Base-by-base conservation (phyloP, 2,797 vertebrate genomes). In the Liasis olivaceus region DNA sequence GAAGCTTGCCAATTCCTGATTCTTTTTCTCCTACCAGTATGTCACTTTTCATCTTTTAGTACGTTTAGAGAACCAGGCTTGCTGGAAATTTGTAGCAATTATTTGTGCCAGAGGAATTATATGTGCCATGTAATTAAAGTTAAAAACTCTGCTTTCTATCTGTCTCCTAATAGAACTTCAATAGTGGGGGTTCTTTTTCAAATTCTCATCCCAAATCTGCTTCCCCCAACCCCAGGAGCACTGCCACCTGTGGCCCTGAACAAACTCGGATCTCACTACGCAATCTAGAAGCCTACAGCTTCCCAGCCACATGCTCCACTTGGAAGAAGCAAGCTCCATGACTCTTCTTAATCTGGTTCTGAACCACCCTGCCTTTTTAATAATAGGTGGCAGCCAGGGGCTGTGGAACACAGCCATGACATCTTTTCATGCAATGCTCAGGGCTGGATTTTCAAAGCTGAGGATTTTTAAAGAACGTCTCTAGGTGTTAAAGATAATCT, bases 71-170 rank as follows among this genome's bases (percentile, higher is more conserved):
- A 94, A 47, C 84, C 91, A 81, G 54, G 64, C 5, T n/a, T 9
- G 87, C 42, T 59, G 81, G 84, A 26, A 92, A 51, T 26, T 91
- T 69, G 91, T 14, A 15, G 92, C 90, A 9, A 88, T 91, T 90
- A 51, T 77, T 94, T 85, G 84, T 92, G 90, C 1, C 24, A 89
- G 94, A 95, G n/a, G 8, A 59, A 51, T 0, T 54, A 22, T 9
- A 84, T 85, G 89, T 28, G 31, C 87, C 22, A 54, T 69, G 24
- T n/a, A 86, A 90, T 17, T 54, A 24, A 24, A 72, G 31, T 88
- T 89, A 87, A 60, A 1, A 81, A 5, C 72, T 89, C 9, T 5
- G 36, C 13, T 1, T 92, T 42, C 15, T 22, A 13, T 91, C 89
- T 94, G 66, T 31, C 89, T 59, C 11, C 31, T 87, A 20, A 87